Percentiles rank a stretch among this genome's conserved stretches.
Evolutionary conservation across 2,888 invertebrate genomes (phyloP).

Genomic region (Agelastica alni): DNA sequence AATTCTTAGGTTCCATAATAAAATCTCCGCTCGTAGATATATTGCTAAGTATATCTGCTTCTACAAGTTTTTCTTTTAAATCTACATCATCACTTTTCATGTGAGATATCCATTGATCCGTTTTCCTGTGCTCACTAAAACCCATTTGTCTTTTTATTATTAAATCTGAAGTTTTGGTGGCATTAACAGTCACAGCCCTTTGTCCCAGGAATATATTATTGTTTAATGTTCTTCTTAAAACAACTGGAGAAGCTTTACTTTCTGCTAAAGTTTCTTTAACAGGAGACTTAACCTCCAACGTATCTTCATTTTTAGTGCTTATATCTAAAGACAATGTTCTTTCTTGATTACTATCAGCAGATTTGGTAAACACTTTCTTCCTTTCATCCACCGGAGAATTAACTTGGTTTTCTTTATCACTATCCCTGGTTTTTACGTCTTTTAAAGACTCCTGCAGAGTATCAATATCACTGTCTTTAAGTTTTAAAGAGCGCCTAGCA

Average conservation of each 20-base stretch:
- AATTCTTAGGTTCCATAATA: constrained; percentile 68
- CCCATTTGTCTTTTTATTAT: constrained; percentile 49
- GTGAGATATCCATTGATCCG: constrained; percentile 49
- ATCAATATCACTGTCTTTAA: constrained; percentile 72
- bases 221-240: constrained; percentile 46
- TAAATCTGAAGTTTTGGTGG: constrained; percentile 43
- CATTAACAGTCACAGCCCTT: constrained; percentile 47
- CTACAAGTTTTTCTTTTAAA: constrained; percentile 37
- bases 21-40: constrained; percentile 46
- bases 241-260: constrained; percentile 38
- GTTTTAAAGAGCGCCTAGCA: constrained; percentile 76
- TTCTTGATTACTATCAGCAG: constrained; percentile 19
- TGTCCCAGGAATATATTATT: constrained; percentile 47
- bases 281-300: constrained; percentile 21
- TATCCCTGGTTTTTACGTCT: constrained; percentile 65
- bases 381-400: constrained; percentile 60
- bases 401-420: constrained; percentile 73
- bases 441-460: constrained; percentile 62
- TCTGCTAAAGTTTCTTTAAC: constrained; percentile 41
- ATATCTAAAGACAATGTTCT: constrained; percentile 10
- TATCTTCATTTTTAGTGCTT: constrained; percentile 18
- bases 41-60: constrained; percentile 41
- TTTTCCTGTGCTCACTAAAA: constrained; percentile 47
- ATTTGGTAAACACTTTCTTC: constrained; percentile 46
- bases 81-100: constrained; percentile 46